Percentiles rank a stretch among this genome's conserved stretches.
phyloP scores from a whole-genome alignment of 2,113 vertebrate genomes.

The Apteryx mantelli region DNA sequence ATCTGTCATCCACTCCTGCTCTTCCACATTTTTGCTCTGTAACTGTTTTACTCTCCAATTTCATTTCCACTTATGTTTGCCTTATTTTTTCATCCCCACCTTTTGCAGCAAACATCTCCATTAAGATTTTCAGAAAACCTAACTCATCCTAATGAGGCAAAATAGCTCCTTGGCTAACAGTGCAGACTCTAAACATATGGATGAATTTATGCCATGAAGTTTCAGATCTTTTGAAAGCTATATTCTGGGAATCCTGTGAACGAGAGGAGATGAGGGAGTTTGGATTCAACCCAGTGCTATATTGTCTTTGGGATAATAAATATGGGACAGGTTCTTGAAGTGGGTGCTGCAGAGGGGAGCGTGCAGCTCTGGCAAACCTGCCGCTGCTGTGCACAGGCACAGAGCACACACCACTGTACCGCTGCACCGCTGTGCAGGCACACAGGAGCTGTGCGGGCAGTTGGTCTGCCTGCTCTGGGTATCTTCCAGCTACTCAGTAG shows the following conservation, averaged over 20 bases:
- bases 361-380: not conserved
- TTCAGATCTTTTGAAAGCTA: not conserved
- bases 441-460: fast-evolving
- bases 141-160: not conserved
- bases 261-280: not conserved
- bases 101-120: not conserved
- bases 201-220: not conserved
- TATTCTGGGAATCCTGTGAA: not conserved
- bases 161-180: not conserved
- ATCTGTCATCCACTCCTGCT: not conserved
- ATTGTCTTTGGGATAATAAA: not conserved
- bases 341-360: not conserved
- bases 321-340: not conserved
- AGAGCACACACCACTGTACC: fast-evolving
- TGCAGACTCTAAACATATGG: not conserved
- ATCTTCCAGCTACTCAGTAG: not conserved
- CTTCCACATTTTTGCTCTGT: not conserved
- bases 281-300: not conserved
- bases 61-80: not conserved
- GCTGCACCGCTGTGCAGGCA: not conserved
- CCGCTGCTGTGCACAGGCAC: not conserved
- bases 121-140: not conserved
- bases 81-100: not conserved
- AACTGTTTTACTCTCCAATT: not conserved
- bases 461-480: fast-evolving